phyloP scores from a whole-genome alignment of 2,113 vertebrate genomes.

The Oceanites oceanicus region DNA sequence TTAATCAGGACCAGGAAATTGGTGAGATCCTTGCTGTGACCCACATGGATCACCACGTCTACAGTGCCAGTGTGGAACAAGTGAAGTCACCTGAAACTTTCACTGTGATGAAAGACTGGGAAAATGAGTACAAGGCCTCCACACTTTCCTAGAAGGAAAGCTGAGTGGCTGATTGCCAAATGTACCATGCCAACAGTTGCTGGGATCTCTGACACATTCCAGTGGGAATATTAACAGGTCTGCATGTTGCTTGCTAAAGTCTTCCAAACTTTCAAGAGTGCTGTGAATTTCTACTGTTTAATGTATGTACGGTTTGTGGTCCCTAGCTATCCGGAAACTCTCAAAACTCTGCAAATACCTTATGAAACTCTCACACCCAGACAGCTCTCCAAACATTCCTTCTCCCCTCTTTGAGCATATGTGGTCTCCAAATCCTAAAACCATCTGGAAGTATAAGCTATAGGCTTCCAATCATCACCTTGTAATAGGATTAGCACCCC shows the following conservation, averaged over 20 bases:
- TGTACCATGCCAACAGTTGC: neutral
- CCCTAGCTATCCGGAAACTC: conserved; percentile 6
- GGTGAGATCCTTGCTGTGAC: neutral
- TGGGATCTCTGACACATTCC: neutral
- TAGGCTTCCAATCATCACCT: conserved; percentile 59
- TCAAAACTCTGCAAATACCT: conserved; percentile 47
- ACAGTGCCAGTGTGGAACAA: neutral
- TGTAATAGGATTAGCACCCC: conserved; percentile 61
- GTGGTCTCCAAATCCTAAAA: conserved; percentile 14
- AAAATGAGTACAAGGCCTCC: neutral
- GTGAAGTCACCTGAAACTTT: neutral
- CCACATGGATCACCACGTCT: neutral
- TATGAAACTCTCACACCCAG: conserved; percentile 1
- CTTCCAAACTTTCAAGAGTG: neutral
- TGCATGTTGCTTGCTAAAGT: conserved; percentile 12
- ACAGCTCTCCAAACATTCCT: conserved; percentile 46
- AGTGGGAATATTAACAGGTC: conserved; percentile 52
- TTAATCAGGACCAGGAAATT: neutral
- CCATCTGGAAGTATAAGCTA: conserved; percentile 44
- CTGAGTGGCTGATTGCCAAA: conserved; percentile 27
- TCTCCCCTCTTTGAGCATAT: neutral
- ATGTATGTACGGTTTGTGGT: conserved; percentile 7
- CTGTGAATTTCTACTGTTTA: conserved; percentile 1
- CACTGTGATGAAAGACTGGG: neutral
- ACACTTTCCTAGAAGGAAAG: neutral